phyloP scores from a whole-genome alignment of 2,113 vertebrate genomes.

The Tragelaphus buxtoni region DNA sequence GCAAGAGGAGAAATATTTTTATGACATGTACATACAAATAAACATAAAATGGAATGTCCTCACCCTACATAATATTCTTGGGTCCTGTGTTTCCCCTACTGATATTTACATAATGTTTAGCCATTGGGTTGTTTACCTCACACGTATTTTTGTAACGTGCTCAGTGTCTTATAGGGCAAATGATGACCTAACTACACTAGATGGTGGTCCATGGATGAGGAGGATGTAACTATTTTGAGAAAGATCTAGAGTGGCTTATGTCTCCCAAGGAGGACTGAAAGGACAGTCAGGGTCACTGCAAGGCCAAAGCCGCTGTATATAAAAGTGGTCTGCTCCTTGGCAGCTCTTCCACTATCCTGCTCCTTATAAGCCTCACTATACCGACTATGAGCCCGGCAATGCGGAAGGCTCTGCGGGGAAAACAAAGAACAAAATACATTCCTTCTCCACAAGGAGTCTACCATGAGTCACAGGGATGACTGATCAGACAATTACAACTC shows the following conservation, averaged over 20 bases:
- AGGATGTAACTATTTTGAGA: background rate
- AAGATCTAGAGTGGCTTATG: background rate
- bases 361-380: background rate
- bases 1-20: background rate
- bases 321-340: background rate
- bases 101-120: background rate
- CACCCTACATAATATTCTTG: background rate
- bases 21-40: background rate
- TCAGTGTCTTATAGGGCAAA: background rate
- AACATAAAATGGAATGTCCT: background rate
- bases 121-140: background rate
- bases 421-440: background rate
- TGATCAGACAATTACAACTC: background rate
- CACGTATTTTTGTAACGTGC: background rate
- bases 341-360: background rate
- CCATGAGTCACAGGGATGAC: background rate
- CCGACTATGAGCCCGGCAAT: background rate
- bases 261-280: background rate
- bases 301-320: background rate
- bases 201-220: background rate
- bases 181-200: background rate
- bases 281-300: background rate
- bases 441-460: background rate
- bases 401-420: background rate
- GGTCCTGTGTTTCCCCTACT: background rate